Percentiles rank a stretch among this genome's conserved stretches.
These are phyloP conservation scores for Paracanthobrama guichenoti DNA, from an alignment of 2,113 vertebrate species.

Conservation along the genomic window DNA sequence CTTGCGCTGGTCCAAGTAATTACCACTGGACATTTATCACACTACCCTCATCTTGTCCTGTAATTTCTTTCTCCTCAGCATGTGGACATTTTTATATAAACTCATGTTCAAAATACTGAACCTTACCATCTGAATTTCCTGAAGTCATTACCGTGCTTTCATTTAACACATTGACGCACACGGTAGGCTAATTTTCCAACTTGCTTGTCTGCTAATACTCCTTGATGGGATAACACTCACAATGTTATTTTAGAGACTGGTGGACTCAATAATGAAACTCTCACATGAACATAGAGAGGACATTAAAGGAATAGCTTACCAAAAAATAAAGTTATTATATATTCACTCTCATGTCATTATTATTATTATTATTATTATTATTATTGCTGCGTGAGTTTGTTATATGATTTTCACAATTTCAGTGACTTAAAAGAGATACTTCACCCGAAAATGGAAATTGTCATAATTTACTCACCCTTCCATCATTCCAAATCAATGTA, in stretches of 20 bases:
- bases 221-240: background rate
- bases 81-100: constrained; percentile 3
- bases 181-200: constrained; percentile 4
- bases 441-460: too few species aligned
- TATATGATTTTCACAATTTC: too few species aligned
- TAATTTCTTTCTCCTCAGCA: constrained; percentile 25
- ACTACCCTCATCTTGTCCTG: background rate
- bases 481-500: background rate
- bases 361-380: background rate
- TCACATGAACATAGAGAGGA: background rate
- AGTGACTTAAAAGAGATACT: too few species aligned
- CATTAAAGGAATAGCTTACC: background rate
- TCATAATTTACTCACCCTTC: background rate
- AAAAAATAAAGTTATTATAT: background rate
- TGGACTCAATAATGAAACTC: background rate
- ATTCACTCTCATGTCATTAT: background rate
- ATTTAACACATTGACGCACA: constrained; percentile 2
- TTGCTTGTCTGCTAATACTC: constrained; percentile 5
- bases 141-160: constrained; percentile 13
- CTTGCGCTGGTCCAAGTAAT: constrained; percentile 26
- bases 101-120: constrained; percentile 8
- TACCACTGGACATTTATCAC: constrained; percentile 40
- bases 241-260: constrained; percentile 5
- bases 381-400: background rate
- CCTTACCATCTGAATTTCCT: background rate